phyloP scores from a whole-genome alignment of 2,113 vertebrate species.

The Chionomys nivalis region DNA sequence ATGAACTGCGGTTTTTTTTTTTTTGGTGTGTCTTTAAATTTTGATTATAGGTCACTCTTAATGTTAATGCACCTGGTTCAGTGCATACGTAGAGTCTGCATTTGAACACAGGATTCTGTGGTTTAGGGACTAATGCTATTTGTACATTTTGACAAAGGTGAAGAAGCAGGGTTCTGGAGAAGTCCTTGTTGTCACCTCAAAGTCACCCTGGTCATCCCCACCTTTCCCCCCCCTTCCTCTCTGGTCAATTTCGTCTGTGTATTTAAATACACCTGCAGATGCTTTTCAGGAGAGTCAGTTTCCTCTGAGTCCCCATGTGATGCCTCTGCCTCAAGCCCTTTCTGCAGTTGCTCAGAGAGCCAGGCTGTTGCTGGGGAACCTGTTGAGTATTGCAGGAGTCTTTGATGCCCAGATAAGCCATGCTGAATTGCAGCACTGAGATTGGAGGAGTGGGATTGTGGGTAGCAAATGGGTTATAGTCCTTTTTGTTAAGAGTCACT shows the following conservation, averaged over 20 bases:
- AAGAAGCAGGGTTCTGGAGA: background rate
- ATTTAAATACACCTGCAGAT: background rate
- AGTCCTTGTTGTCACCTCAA: background rate
- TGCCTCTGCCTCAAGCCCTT: background rate
- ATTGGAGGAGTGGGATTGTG: background rate
- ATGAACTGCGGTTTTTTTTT: too few relatives aligned
- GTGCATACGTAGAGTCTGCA: background rate
- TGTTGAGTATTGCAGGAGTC: background rate
- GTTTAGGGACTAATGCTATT: background rate
- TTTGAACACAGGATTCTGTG: background rate
- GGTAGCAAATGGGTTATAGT: background rate
- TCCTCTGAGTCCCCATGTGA: background rate
- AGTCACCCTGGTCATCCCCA: background rate
- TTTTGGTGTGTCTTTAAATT: background rate
- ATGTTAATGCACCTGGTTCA: too few relatives aligned
- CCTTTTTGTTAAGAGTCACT: background rate
- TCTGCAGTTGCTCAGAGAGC: background rate
- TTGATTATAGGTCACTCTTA: background rate
- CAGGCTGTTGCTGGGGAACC: background rate
- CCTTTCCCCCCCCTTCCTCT: background rate
- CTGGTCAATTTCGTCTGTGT: background rate
- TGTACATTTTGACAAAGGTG: background rate
- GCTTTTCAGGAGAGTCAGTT: background rate
- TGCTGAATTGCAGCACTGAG: background rate
- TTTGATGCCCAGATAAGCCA: background rate